phyloP scores from a whole-genome alignment of 2,113 vertebrate genomes.

The Callocephalon fimbriatum region DNA sequence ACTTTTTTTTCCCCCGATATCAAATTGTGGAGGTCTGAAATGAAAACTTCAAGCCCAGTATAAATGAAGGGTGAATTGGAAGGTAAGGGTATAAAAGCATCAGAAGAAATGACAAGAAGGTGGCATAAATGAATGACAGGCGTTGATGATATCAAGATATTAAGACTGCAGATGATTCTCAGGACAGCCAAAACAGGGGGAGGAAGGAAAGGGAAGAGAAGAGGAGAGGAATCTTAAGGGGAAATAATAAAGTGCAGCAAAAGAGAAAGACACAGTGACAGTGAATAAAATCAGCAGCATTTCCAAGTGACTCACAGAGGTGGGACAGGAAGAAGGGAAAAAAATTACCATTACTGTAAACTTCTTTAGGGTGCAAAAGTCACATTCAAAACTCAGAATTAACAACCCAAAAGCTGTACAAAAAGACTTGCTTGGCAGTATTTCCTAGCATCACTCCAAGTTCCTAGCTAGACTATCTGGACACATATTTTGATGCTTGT shows the following conservation, averaged over 20 bases:
- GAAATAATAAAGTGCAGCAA: background rate
- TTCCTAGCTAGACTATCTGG: background rate
- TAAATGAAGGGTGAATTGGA: background rate
- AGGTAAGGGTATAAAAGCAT: background rate
- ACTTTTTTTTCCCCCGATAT: background rate
- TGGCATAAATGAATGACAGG: background rate
- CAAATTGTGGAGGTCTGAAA: background rate
- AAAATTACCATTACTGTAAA: background rate
- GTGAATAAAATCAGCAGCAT: background rate
- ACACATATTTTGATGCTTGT: background rate
- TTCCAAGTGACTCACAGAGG: background rate
- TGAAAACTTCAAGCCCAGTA: background rate
- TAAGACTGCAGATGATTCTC: background rate
- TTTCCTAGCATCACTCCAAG: background rate
- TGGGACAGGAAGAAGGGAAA: background rate
- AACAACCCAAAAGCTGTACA: background rate
- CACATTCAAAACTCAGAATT: background rate
- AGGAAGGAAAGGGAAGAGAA: background rate
- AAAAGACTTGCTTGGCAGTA: background rate
- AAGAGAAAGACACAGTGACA: background rate
- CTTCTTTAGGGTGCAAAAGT: background rate
- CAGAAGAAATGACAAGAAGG: background rate
- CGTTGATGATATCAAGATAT: background rate
- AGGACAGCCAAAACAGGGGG: background rate
- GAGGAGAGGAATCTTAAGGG: background rate